Base-by-base conservation (phyloP, 2,888 invertebrate genomes). In the Melanotus villosus region DNA sequence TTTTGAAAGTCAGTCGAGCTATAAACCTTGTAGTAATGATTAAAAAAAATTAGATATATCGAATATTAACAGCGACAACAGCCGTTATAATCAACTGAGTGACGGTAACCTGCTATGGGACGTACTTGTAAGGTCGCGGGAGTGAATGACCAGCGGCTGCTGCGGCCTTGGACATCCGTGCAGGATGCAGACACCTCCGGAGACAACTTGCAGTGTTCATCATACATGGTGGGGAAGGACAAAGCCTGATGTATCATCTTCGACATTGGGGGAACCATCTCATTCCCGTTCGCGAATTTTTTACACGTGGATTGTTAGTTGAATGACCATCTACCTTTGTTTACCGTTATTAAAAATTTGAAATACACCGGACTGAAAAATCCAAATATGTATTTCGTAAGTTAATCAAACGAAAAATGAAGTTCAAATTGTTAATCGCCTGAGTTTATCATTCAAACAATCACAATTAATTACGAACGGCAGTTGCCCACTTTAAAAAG, bases 61-160 rank as follows among this genome's bases (percentile, higher is more conserved):
- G 10, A 63, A 38, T 54, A 64, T 52, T 23, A 64, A 68, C 43
- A 58, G 50, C 68, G 64, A 64, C 64, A 64, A 68, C 43, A 58
- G 50, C 68, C 68, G 68, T 68, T 68, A 64, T 64, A 68, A 59
- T 64, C 32, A 19, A 62, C 36, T 23, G 50, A 65, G 69, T 54
- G 65, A 60, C 47, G 69, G 64, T 68, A 68, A 68, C 68, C 68
- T 68, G 68, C 68, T 63, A 63, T 63, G 60, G 64, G 45, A 77
- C 80, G 80, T 80, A 80, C 81, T 81, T 81, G 80, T 77, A 80
- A 81, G 81, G 81, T 80, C 81, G 81, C 76, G 68, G 77, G 62
- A 79, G 81, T 81, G 81, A 81, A 81, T 78, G 81, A 81, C 80
- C 81, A 77, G 73, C 67, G 70, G 43, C 47, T 64, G 71, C 45